Base-by-base conservation (phyloP, 2,113 vertebrate genomes). In the Gadus macrocephalus region DNA sequence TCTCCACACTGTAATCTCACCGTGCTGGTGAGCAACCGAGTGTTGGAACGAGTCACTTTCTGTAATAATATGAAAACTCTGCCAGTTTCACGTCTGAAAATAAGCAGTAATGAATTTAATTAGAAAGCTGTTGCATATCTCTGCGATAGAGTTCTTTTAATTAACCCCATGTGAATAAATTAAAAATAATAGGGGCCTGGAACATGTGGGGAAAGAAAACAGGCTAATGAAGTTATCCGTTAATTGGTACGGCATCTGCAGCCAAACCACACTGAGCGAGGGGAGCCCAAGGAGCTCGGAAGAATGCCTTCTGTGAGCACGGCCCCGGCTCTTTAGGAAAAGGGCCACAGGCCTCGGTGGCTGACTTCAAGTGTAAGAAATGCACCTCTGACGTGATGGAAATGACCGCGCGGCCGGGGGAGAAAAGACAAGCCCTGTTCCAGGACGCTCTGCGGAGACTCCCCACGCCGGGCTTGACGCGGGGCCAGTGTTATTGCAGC, bases 81-180 rank as follows among this genome's bases (percentile, higher is more conserved):
- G 89, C 89, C 89, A 90, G 86, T 85, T 90, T 85, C 81, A 75
- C 81, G 78, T 89, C 85, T 89, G 81, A 70, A 79, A 88, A 88
- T 87, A 87, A 86, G 85, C 87, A 79, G 83, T 90, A 89, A 88
- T 89, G 88, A 90, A 91, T 92, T 91, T 91, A 92, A 92, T 92
- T 92, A 90, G 88, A 89, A 92, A 87, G 87, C 89, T 90, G 89
- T 91, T 91, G 87, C 89, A 91, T 89, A 90, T 90, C 87, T 90
- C 87, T 85, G 86, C 88, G 90, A 91, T 91, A 90, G 86, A 90
- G 89, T 90, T 90, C 84, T 91, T 91, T 92, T 93, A 93, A 93
- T 93, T 93, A 93, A 91, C 89, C 91, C 91, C 92, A 91, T 91
- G 90, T 92, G 91, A 93, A 91, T 92, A 92, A 92, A 91, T 92